Base-by-base conservation (phyloP, 2,797 vertebrate species). In the Hipposideros larvatus region DNA sequence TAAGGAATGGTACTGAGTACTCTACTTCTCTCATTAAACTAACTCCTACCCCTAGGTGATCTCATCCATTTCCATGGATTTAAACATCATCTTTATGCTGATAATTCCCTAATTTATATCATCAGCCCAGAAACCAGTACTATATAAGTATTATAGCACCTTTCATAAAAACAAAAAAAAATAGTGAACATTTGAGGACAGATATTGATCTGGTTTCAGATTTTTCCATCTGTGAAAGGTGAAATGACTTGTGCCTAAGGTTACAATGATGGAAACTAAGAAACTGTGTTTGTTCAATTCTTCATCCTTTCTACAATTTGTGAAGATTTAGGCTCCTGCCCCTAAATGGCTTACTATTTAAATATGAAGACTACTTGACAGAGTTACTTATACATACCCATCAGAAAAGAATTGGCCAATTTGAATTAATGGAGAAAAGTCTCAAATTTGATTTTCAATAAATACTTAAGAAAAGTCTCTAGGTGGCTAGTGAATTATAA, bases 401-500 rank as follows among this genome's bases (percentile, higher is more conserved):
- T 80, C 16, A 91, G n/a, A 51, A 83, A 82, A 79, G 26, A 90
- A 96, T 4, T 55, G 22, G 37, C 3, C 43, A 86, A 92, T 68
- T 1, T 85, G 59, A 95, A 73, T 88, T 83, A 91, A 91, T 51
- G n/a, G 43, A 85, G 22, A 90, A 96, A 91, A 13, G 18, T 83
- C 68, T 92, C 37, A 95, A 92, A 74, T 8, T 57, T 90, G 15
- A 87, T 96, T 93, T 91, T 87, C 71, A 88, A 59, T 66, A 94
- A 91, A 71, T 46, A 41, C 31, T 89, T 74, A 37, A 74, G 66
- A 87, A 87, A 93, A 94, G 79, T 86, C 10, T 95, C 19, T 51
- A 94, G 16, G 65, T 28, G 89, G 22, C 48, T 46, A 85, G 0
- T 91, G 31, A 91, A 80, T 91, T 89, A 93, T 55, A 83, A 92